phyloP scores from a whole-genome alignment of 1,140 invertebrate genomes.

The Argopecten irradians region DNA sequence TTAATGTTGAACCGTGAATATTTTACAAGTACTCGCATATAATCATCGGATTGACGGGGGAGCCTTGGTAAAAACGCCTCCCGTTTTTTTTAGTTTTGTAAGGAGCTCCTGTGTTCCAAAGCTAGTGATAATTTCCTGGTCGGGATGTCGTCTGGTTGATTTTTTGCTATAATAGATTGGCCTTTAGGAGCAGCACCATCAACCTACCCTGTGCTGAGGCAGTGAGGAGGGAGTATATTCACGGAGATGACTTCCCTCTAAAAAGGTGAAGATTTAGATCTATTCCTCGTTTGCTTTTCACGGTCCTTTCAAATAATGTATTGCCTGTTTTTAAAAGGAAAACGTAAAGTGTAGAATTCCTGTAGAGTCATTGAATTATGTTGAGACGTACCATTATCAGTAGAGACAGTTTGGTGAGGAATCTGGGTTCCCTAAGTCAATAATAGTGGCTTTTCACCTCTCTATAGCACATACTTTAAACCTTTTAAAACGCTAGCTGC shows the following conservation, averaged over 20 bases:
- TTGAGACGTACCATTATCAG: background rate
- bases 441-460: background rate
- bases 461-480: background rate
- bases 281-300: background rate
- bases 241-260: background rate
- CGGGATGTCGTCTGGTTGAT: background rate
- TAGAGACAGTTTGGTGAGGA: background rate
- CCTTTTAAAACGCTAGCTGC: background rate
- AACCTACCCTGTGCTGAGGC: background rate
- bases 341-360: background rate
- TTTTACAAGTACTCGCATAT: slow-evolving; percentile 11
- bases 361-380: background rate
- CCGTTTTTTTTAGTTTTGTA: background rate
- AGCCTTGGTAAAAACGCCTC: background rate
- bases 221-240: background rate
- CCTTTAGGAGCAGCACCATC: slow-evolving; percentile 2
- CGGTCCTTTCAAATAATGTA: background rate
- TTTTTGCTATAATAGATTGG: background rate
- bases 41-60: background rate
- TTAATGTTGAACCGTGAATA: background rate
- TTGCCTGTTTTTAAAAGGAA: background rate
- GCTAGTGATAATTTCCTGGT: background rate
- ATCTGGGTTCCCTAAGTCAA: background rate
- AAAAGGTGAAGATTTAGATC: background rate
- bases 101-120: background rate